Evolutionary conservation across 1,140 invertebrate genomes (phyloP), one percentile per base, ranked within the genome.

Genomic region (Adelges cooleyi): DNA sequence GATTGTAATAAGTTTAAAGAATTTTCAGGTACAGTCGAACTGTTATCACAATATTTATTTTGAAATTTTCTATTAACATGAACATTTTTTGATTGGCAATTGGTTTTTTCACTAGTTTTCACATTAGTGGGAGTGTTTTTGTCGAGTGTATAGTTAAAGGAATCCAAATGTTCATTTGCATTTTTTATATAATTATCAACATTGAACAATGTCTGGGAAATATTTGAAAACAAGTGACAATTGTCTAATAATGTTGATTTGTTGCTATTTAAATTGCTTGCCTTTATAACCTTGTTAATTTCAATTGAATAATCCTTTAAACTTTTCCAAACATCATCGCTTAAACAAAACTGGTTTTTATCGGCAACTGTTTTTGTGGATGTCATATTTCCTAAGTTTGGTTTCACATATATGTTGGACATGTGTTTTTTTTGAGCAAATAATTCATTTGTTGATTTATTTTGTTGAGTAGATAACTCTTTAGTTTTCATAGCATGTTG

Each of bases 61-160:
- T 62, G 42, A 48, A 62, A 62, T 20, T 48, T 62, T 17, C 56
- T 62, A 62, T 62, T 62, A 2, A 62, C 56, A 62, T 62, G 40
- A 13, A 62, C 56, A 62, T 62, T 62, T 29, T 62, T 62, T 20
- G 17, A n/a, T 13, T 20, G 25, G 29, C 29, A 33, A 29, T 33
- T 49, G 0, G 36, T 20, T 56, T 59, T 27, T 33, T 33, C 29
- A 33, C 5, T 6, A 11, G 25, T 10, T 20, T 2, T 5, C n/a
- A 36, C 17, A 17, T 46, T n/a, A n/a, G n/a, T n/a, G n/a, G n/a
- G n/a, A n/a, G n/a, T n/a, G n/a, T 62, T 40, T 62, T 62, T 62
- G 20, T 62, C 18, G 9, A 62, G 2, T 9, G 46, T 23, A 29
- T 62, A 62, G 10, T 62, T 44, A 33, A 42, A 62, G 18, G 56